These are phyloP conservation scores for Cephus nigrinus DNA, from an alignment of 2,888 invertebrate genomes.

Conservation along the genomic window DNA sequence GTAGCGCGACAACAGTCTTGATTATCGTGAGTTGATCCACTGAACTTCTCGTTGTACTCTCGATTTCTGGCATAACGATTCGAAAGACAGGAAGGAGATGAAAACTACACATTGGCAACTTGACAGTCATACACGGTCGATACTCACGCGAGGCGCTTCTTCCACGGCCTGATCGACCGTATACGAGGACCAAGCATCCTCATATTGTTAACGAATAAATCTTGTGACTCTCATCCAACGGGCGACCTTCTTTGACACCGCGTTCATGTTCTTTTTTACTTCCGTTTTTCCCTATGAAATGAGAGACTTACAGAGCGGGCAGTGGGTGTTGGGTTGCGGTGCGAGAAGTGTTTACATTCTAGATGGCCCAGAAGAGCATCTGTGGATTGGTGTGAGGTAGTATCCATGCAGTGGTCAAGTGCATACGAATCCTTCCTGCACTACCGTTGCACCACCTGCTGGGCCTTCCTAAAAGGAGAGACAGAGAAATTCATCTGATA, in stretches of 20 bases:
- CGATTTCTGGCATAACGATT: neutral
- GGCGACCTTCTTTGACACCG: slow-evolving; percentile 12
- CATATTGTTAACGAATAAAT: neutral
- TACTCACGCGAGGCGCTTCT: neutral
- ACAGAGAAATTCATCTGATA: slow-evolving; percentile 20
- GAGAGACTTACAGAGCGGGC: slow-evolving; percentile 59
- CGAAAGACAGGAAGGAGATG: neutral
- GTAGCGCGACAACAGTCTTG: neutral
- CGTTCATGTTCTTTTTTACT: slow-evolving; percentile 17
- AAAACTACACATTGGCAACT: neutral
- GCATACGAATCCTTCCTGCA: slow-evolving; percentile 60
- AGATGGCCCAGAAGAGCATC: slow-evolving; percentile 56
- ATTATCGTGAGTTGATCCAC: neutral
- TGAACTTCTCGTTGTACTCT: neutral
- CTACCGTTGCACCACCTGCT: slow-evolving; percentile 47
- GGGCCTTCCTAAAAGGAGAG: slow-evolving; percentile 50
- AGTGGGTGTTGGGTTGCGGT: slow-evolving; percentile 53
- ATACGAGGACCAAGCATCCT: neutral
- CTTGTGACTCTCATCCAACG: slow-evolving; percentile 3
- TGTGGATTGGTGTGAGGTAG: slow-evolving; percentile 50
- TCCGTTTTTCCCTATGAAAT: slow-evolving; percentile 22
- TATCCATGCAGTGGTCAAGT: slow-evolving; percentile 57
- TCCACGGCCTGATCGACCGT: neutral
- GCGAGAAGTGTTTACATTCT: slow-evolving; percentile 53
- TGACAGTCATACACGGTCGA: neutral